Evolutionary conservation across 2,113 vertebrate genomes (phyloP), one percentile per base, ranked within the genome.

Genomic region (Vombatus ursinus): DNA sequence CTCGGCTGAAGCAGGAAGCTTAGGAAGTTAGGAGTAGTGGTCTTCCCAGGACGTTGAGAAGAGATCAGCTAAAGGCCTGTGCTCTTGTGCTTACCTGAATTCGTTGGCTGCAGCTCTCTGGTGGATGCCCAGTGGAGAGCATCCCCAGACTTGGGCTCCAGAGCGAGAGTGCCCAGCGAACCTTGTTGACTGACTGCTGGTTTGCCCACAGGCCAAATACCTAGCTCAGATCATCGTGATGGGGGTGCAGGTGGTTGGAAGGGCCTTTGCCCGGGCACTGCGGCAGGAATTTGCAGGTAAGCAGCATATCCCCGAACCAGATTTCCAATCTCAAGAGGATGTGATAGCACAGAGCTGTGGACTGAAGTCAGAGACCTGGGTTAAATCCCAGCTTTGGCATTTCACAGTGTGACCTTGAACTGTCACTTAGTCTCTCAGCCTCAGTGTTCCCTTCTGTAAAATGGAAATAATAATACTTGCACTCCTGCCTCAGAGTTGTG

Each of bases 181-280:
- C 90, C 25, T 48, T 94, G 68, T 22, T 95, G 93, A 94, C 31
- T 26, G 44, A 68, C 50, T 89, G 91, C 61, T 93, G 26, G 92
- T 89, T 50, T 96, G 96, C 52, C 49, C 96, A 3, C 98, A 99
- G 99, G 99, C 99, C 90, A 99, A 98, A 97, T 99, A 99, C 98
- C 98, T 99, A 84, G 99, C 99, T 8, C 99, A 99, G 99, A 99
- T 99, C 97, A 98, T 99, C 5, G 99, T 99, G 97, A 99, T 99
- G 99, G 99, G 99, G 1, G 99, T 96, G 1, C 99, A 99, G 98
- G 99, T 99, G 98, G 99, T 99, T 90, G 99, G 99, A 92, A 98
- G 99, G 94, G 99, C 99, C 11, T 99, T 99, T 51, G 99, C 99
- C 23, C 99, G 99, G n/a, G 99, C 99, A 1, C 97, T 99, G 95